Evolutionary conservation across 2,888 invertebrate species (phyloP).

Genomic region (Galerucella nymphaeae): DNA sequence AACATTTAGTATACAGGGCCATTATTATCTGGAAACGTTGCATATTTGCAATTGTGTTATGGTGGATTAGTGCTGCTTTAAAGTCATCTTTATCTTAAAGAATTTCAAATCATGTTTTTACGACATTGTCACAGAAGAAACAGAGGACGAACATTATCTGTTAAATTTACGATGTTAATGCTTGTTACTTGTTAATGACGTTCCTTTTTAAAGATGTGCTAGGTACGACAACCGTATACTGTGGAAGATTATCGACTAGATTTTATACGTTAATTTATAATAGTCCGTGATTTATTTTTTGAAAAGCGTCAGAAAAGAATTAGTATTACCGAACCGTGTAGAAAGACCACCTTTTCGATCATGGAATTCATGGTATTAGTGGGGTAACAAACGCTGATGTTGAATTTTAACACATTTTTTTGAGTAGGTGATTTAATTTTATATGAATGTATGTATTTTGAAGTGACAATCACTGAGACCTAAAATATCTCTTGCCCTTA

Average conservation of each 20-base stretch:
- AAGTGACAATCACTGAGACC: no score
- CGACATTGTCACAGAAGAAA: constrained; percentile 39
- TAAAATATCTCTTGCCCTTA: no score
- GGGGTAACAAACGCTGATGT: background rate
- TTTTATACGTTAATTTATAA: background rate
- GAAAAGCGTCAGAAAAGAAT: background rate
- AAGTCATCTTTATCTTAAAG: constrained; percentile 35
- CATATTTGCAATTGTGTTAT: constrained; percentile 40
- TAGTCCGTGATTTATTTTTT: background rate
- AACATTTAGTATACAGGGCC: constrained; percentile 37
- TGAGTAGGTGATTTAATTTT: no score
- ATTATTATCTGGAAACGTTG: constrained; percentile 41
- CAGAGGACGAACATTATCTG: constrained; percentile 17
- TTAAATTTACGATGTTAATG: constrained; percentile 38
- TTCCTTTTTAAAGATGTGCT: constrained; percentile 8
- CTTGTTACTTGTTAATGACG: constrained; percentile 27
- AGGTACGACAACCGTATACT: background rate
- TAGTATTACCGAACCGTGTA: background rate
- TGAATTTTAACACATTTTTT: no score
- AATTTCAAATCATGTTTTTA: constrained; percentile 47
- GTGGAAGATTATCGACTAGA: background rate
- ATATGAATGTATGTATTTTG: no score
- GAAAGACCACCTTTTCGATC: background rate
- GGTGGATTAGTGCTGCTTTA: constrained; percentile 37
- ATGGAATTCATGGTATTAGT: background rate